phyloP scores from a whole-genome alignment of 2,888 invertebrate genomes.

The Trimorus sp. region DNA sequence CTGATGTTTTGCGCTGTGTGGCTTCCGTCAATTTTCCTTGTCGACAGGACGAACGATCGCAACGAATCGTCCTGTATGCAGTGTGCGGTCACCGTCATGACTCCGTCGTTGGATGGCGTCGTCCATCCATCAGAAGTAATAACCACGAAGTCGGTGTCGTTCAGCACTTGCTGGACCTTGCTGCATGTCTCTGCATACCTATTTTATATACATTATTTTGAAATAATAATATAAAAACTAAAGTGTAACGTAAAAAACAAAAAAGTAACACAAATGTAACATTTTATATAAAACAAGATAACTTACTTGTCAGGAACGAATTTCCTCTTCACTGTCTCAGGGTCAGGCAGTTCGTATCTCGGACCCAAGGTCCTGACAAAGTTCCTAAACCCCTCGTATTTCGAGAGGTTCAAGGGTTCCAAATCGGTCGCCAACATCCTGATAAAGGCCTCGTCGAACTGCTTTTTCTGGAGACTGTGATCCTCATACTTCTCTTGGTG shows the following conservation, averaged over 20 bases:
- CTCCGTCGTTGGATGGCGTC: constrained; percentile 26
- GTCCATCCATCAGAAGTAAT: constrained; percentile 33
- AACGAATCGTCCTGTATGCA: constrained; percentile 14
- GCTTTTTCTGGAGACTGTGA: background rate
- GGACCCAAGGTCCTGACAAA: constrained; percentile 9
- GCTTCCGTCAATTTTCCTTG: constrained; percentile 20
- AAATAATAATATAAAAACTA: background rate
- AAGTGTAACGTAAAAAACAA: no score
- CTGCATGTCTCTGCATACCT: background rate
- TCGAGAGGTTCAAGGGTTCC: constrained; percentile 20
- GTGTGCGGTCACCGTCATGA: constrained; percentile 24
- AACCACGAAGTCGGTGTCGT: constrained; percentile 20
- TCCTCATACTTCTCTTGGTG: constrained; percentile 16
- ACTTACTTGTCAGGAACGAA: constrained; percentile 15
- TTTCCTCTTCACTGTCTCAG: constrained; percentile 17
- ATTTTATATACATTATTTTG: constrained; percentile 4
- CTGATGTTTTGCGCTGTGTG: constrained; percentile 27
- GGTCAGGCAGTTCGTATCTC: constrained; percentile 14
- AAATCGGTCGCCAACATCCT: constrained; percentile 22
- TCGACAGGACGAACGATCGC: constrained; percentile 17
- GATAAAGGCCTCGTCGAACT: constrained; percentile 12
- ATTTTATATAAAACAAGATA: no score
- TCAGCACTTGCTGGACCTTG: background rate
- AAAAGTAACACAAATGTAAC: background rate
- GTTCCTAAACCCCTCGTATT: constrained; percentile 10